Evolutionary conservation across 2,888 invertebrate genomes (phyloP).

Genomic region (Brachyptera risi): DNA sequence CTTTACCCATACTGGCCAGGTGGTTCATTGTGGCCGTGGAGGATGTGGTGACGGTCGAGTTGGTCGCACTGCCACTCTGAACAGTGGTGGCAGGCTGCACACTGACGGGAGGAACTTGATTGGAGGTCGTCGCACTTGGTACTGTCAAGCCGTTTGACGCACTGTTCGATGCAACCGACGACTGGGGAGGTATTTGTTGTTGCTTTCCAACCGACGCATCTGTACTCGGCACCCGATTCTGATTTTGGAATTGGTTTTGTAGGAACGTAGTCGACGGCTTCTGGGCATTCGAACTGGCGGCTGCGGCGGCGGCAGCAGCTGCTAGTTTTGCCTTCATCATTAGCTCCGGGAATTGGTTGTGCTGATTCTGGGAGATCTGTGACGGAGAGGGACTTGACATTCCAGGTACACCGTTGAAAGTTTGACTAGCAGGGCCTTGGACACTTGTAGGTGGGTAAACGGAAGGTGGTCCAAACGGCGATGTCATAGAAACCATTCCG

Average conservation of each 20-base stretch:
- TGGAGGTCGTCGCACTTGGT: constrained; percentile 41
- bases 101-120: constrained; percentile 38
- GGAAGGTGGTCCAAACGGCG: constrained; percentile 57
- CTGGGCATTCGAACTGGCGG: too few relatives aligned
- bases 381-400: constrained; percentile 37
- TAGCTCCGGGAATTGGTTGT: constrained; percentile 55
- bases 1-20: constrained; percentile 47
- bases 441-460: constrained; percentile 11
- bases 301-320: too few relatives aligned
- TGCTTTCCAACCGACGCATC: constrained; percentile 46
- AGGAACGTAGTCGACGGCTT: constrained; percentile 48
- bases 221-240: constrained; percentile 44
- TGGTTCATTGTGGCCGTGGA: constrained; percentile 42
- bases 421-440: constrained; percentile 4
- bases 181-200: constrained; percentile 43
- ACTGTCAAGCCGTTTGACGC: constrained; percentile 45
- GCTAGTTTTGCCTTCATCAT: constrained; percentile 54
- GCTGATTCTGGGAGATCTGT: constrained; percentile 37
- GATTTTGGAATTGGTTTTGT: constrained; percentile 43
- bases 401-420: constrained; percentile 36
- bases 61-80: constrained; percentile 39
- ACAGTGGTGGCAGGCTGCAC: constrained; percentile 43
- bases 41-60: constrained; percentile 54
- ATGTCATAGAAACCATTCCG: constrained; percentile 45
- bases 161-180: constrained; percentile 44